A percentile compares a stretch with the other conserved stretches of the same genome.
These are phyloP conservation scores for Aphelinus certus DNA, from an alignment of 1,140 invertebrate species.

Conservation along the genomic window DNA sequence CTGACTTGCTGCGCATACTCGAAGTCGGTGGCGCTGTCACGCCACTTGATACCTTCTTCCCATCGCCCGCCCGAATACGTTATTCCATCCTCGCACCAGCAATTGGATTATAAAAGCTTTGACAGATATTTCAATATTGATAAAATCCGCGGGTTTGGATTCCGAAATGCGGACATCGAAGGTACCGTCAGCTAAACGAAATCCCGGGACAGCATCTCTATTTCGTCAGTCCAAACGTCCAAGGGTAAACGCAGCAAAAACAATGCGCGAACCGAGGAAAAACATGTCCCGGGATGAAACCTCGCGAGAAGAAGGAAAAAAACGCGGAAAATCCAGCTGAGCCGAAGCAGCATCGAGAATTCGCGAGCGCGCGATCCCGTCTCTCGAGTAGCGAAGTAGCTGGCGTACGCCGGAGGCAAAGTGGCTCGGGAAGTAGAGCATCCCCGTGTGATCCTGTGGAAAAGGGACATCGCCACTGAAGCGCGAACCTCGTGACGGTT, in stretches of 20 bases:
- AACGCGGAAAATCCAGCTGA: not conserved
- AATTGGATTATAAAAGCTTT: no score
- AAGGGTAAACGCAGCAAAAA: constrained; percentile 15
- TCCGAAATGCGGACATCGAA: no score
- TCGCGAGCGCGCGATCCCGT: not conserved
- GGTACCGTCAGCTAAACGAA: no score
- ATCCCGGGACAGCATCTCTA: no score
- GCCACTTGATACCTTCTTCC: no score
- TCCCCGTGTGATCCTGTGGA: not conserved
- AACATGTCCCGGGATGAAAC: not conserved
- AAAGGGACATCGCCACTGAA: not conserved
- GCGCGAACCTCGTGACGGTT: constrained; percentile 9
- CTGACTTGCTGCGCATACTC: no score
- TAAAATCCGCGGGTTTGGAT: no score
- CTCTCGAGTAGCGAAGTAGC: not conserved
- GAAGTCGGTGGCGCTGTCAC: no score
- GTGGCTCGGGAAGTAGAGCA: constrained; percentile 6
- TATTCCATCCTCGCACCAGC: no score
- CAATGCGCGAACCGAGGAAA: constrained; percentile 18
- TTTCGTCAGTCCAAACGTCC: no score
- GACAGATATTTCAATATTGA: no score
- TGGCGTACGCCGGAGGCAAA: not conserved
- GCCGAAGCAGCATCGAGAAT: constrained; percentile 6
- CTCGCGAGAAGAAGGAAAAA: constrained; percentile 7
- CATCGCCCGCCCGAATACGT: no score